Evolutionary conservation across 1,140 invertebrate genomes (phyloP).

Genomic region (Spodoptera frugiperda): DNA sequence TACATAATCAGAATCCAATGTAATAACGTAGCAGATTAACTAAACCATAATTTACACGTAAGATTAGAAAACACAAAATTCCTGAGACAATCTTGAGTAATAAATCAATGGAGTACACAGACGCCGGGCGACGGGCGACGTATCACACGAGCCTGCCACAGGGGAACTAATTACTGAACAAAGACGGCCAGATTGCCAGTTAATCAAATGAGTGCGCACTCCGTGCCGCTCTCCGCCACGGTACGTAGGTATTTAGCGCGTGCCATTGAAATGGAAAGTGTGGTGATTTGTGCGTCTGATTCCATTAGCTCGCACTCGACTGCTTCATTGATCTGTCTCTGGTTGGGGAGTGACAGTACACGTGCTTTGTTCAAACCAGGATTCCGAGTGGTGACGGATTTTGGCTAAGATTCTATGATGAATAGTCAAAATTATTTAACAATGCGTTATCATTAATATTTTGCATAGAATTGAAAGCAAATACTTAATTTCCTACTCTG

Average conservation of each 20-base stretch:
- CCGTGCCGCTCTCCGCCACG: neutral
- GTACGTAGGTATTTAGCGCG: neutral
- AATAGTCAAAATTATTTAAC: no score
- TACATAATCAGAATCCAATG: no score
- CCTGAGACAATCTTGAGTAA: neutral
- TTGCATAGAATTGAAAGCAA: no score
- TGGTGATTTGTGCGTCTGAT: neutral
- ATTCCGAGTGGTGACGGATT: no score
- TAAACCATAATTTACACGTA: neutral
- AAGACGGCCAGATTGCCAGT: conserved; percentile 14
- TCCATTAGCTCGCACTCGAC: no score
- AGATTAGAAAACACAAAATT: neutral
- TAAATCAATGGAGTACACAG: conserved; percentile 5
- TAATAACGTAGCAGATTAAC: no score
- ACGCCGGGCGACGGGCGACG: neutral
- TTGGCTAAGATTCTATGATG: no score
- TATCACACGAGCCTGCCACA: conserved; percentile 3
- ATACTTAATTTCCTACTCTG: no score
- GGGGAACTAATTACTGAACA: conserved; percentile 30
- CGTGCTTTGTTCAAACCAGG: no score
- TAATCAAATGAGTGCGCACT: conserved; percentile 28
- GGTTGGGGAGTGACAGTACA: no score
- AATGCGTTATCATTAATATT: no score
- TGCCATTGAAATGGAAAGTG: neutral
- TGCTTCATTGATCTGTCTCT: no score